Evolutionary conservation across 2,113 vertebrate species (phyloP).

Genomic region (Macquaria australasica): DNA sequence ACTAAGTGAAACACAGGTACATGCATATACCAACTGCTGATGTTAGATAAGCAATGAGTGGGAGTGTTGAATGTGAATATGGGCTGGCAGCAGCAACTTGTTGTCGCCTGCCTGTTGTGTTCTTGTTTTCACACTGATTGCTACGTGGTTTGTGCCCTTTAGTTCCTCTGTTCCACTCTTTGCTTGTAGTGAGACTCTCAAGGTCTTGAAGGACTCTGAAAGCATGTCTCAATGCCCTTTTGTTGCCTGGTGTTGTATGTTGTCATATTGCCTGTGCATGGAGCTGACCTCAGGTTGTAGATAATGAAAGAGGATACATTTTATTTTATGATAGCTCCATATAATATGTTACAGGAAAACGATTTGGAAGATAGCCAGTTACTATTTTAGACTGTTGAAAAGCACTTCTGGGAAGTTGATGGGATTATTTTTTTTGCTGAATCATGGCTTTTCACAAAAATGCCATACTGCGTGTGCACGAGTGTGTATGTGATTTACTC

Average conservation of each 20-base stretch:
- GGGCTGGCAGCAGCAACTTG: neutral
- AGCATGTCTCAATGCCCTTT: conserved; percentile 1
- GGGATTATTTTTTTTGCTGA: conserved; percentile 59
- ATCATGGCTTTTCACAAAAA: conserved; percentile 52
- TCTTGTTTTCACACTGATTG: neutral
- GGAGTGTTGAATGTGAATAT: neutral
- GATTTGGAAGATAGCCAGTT: conserved; percentile 32
- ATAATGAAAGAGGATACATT: conserved; percentile 35
- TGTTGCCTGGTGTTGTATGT: conserved; percentile 6
- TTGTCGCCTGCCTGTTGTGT: conserved; percentile 3
- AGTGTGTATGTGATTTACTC: conserved; percentile 55
- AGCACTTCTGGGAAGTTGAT: conserved; percentile 52
- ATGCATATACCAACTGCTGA: conserved; percentile 5
- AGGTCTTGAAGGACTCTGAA: neutral
- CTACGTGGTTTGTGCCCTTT: neutral
- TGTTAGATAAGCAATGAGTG: conserved; percentile 8
- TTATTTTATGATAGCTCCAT: conserved; percentile 8
- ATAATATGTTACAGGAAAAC: conserved; percentile 22
- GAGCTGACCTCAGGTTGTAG: conserved; percentile 22
- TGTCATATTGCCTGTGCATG: neutral
- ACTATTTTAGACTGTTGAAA: conserved; percentile 56
- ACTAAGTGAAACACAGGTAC: conserved; percentile 11
- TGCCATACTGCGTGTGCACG: conserved; percentile 25
- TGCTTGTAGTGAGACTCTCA: neutral
- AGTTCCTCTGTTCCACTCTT: neutral